These are phyloP conservation scores for Apamea sordens DNA, from an alignment of 2,888 invertebrate genomes.

Conservation along the genomic window DNA sequence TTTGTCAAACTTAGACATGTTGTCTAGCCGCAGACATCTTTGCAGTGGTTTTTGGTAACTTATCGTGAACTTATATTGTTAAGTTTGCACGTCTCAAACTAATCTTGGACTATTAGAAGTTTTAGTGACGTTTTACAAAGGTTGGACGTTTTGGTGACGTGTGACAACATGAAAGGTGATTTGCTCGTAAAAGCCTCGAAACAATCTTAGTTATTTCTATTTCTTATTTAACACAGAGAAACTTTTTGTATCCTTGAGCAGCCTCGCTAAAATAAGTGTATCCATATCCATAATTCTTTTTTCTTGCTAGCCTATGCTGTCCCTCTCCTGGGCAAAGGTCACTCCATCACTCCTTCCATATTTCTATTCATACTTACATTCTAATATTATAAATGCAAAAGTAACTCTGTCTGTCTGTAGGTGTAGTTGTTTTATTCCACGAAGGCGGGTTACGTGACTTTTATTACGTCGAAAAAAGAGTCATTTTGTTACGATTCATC, in stretches of 20 bases:
- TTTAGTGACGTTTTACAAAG: slow-evolving; percentile 39
- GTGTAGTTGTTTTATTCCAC: background rate
- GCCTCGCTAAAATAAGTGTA: background rate
- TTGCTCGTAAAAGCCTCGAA: background rate
- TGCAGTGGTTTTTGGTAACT: slow-evolving; percentile 63
- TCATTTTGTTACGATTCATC: too few relatives aligned
- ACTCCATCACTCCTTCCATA: too few relatives aligned
- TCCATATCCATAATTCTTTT: background rate
- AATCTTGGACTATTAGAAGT: slow-evolving; percentile 56
- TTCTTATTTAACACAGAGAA: too few relatives aligned
- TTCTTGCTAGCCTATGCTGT: background rate
- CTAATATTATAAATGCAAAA: background rate
- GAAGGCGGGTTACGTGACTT: too few relatives aligned
- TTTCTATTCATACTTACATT: background rate
- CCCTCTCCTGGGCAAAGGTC: too few relatives aligned
- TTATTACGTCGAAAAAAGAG: too few relatives aligned
- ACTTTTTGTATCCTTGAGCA: background rate
- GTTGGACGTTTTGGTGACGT: slow-evolving; percentile 33
- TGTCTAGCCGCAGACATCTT: slow-evolving; percentile 59
- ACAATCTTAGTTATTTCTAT: background rate
- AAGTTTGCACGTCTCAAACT: slow-evolving; percentile 55
- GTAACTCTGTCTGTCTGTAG: background rate
- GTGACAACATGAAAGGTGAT: background rate
- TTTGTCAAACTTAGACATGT: slow-evolving; percentile 58
- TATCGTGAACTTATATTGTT: slow-evolving; percentile 55